Percentiles rank a stretch among this genome's conserved stretches.
Conservation (phyloP, 2,888 invertebrate genomes). For the Lepidochrysops patricia region DNA sequence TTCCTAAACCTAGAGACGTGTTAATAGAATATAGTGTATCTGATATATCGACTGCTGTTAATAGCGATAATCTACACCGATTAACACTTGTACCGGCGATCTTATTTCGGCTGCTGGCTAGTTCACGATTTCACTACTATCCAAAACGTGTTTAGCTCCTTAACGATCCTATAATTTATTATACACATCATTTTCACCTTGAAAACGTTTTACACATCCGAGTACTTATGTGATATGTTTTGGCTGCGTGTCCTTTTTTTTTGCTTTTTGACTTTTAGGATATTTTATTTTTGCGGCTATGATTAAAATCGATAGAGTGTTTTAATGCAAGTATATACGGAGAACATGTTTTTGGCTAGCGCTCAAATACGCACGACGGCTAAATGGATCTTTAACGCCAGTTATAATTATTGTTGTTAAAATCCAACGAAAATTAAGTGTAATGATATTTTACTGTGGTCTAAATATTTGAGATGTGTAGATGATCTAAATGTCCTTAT, state of each 20-base stretch:
- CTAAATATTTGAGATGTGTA: not conserved
- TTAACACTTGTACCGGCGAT: constrained; percentile 32
- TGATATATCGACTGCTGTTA: not conserved
- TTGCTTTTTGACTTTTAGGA: not conserved
- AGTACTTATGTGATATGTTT: not conserved
- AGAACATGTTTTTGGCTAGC: constrained; percentile 8
- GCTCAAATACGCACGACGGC: constrained; percentile 5
- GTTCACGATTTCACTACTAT: constrained; percentile 43
- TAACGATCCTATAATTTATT: constrained; percentile 28
- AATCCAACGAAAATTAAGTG: not conserved
- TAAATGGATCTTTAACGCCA: constrained; percentile 2
- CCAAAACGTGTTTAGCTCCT: constrained; percentile 37
- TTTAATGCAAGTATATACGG: constrained; percentile 3
- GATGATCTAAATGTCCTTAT: no score
- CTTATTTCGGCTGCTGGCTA: constrained; percentile 27
- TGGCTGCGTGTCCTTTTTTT: not conserved
- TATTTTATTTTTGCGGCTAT: not conserved
- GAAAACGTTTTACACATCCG: constrained; percentile 18
- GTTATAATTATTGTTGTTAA: not conserved
- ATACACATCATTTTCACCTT: constrained; percentile 31
- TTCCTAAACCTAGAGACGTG: not conserved
- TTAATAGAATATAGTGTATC: not conserved
- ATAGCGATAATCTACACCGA: constrained; percentile 19
- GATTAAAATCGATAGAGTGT: not conserved
- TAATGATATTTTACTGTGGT: not conserved